Base-by-base conservation (phyloP, 2,113 vertebrate species). In the Nesospiza acunhae region DNA sequence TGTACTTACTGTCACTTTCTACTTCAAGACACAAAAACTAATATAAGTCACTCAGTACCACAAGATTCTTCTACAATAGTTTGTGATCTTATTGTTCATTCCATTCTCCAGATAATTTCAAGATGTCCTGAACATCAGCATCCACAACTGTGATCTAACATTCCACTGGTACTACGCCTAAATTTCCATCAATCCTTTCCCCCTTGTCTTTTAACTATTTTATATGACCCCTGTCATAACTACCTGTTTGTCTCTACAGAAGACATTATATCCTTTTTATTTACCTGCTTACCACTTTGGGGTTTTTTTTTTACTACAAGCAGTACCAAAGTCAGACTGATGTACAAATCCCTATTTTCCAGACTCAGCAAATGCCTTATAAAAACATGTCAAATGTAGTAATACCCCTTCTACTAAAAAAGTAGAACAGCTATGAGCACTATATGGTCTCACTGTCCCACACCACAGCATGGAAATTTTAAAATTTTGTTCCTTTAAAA, bases 181-280 rank as follows among this genome's bases (percentile, higher is more conserved):
- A 44, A 42, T 35, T 73, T 67, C 50, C 23, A 89, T 13, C 26
- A 46, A 20, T 66, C 18, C 5, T 70, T 49, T 53, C 37, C 13
- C 35, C 47, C 15, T 69, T 79, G 30, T n/a, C 15, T 82, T 72
- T 85, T n/a, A 84, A 62, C 5, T 6, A n/a, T n/a, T 91, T 73
- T 9, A 31, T 20, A 50, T 0, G 0, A 77, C 6, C 31, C 53
- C 13, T 6, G 5, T 62, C 28, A 3, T 44, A 91, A 73, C 31
- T 41, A 49, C 9, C 15, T 49, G 13, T 33, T 56, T 56, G 18
- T 42, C 50, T 84, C 46, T 42, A 46, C 24, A 66, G 44, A 41
- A 66, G 8, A n/a, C 16, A 37, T 11, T 6, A 11, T 7, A 41
- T 13, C 4, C 35, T 37, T 74, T 88, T 83, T 83, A 58, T 76